A percentile compares a stretch with the other conserved stretches of the same genome.
These are phyloP conservation scores for Ganaspis brasiliensis DNA, from an alignment of 2,888 invertebrate genomes.

Conservation along the genomic window DNA sequence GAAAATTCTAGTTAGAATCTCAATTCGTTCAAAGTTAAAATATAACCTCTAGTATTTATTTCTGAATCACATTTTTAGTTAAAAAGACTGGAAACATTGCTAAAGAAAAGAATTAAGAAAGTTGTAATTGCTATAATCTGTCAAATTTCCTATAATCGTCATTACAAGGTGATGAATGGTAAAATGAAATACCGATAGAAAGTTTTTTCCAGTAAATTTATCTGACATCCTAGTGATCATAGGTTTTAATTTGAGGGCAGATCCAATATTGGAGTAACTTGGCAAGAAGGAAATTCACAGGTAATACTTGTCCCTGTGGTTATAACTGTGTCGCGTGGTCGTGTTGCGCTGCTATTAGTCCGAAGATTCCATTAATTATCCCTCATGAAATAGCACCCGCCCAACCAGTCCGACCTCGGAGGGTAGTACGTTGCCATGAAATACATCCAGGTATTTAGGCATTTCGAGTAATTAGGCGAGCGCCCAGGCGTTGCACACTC, in stretches of 20 bases:
- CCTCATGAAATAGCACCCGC: conserved; percentile 63
- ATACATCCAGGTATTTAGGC: conserved; percentile 72
- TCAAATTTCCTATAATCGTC: too few species aligned
- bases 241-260: conserved; percentile 18
- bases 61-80: too few species aligned
- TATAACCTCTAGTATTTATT: too few species aligned
- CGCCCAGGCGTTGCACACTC: conserved; percentile 43
- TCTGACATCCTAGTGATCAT: not conserved
- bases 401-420: conserved; percentile 58
- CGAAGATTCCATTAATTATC: conserved; percentile 70
- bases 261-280: conserved; percentile 25
- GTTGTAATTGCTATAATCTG: too few species aligned
- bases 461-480: conserved; percentile 72
- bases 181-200: too few species aligned
- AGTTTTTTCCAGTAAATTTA: not conserved
- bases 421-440: conserved; percentile 62
- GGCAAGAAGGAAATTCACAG: conserved; percentile 21
- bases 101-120: too few species aligned
- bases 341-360: conserved; percentile 66
- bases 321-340: conserved; percentile 59
- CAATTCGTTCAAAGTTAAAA: too few species aligned
- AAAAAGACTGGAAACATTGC: too few species aligned
- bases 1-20: not conserved
- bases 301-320: conserved; percentile 21
- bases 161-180: too few species aligned